These are phyloP conservation scores for Limnephilus auricula DNA, from an alignment of 2,888 invertebrate species.

Conservation along the genomic window DNA sequence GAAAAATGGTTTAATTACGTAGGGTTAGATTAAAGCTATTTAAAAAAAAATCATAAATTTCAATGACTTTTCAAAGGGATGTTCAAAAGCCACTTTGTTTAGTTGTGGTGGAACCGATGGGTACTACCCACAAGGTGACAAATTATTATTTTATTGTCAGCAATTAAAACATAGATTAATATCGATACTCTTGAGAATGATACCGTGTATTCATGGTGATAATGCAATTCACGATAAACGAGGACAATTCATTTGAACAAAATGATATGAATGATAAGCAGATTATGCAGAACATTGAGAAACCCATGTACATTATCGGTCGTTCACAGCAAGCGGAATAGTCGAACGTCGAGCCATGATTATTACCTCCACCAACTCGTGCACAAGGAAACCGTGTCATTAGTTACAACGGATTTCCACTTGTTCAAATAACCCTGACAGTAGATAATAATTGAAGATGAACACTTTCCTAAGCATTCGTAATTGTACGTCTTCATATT, in stretches of 20 bases:
- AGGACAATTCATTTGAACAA: background rate
- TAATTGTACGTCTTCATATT: background rate
- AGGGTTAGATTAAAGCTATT: too few relatives aligned
- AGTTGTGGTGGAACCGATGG: too few relatives aligned
- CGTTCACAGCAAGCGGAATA: background rate
- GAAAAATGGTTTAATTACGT: too few relatives aligned
- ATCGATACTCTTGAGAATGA: background rate
- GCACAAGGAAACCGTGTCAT: background rate
- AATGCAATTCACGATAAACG: background rate
- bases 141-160: too few relatives aligned
- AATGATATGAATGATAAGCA: background rate
- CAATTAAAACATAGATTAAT: background rate
- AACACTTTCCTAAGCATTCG: background rate
- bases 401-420: background rate
- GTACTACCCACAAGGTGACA: too few relatives aligned
- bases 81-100: too few relatives aligned
- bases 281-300: background rate
- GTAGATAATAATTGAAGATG: background rate
- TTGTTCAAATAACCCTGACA: background rate
- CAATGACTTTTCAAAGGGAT: too few relatives aligned
- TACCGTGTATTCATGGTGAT: background rate
- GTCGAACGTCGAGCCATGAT: background rate
- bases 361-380: background rate
- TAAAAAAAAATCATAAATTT: too few relatives aligned
- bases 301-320: constrained; percentile 2